phyloP scores from a whole-genome alignment of 2,113 vertebrate genomes.

The Quiscalus mexicanus region DNA sequence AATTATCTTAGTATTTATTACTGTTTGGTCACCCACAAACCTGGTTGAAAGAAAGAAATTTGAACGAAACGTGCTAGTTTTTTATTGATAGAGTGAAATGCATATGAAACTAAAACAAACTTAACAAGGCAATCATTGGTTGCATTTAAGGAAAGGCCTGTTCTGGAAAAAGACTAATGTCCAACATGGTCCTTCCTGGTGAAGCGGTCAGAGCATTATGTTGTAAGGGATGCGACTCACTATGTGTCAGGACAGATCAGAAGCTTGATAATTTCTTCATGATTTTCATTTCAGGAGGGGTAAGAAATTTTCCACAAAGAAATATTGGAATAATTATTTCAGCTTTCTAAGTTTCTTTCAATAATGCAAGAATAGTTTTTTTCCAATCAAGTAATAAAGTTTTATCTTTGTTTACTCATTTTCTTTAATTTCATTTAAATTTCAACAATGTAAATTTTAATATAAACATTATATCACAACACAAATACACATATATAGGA shows the following conservation, averaged over 20 bases:
- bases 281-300: background rate
- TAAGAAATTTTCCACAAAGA: background rate
- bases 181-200: background rate
- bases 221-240: accelerated
- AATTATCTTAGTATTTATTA: background rate
- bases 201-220: background rate
- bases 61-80: background rate
- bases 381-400: background rate
- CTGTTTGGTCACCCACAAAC: background rate
- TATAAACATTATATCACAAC: background rate
- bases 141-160: background rate
- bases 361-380: background rate
- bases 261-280: background rate
- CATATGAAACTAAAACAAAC: background rate
- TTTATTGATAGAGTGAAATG: background rate
- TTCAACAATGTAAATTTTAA: background rate
- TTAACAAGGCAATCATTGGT: accelerated
- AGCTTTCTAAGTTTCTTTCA: background rate
- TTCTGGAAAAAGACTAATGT: background rate
- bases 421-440: background rate
- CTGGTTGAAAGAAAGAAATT: background rate
- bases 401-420: background rate
- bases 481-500: background rate
- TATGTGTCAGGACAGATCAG: background rate
- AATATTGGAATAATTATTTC: background rate